Base-by-base conservation (phyloP, 1,140 invertebrate species). In the Drosophila bocqueti region DNA sequence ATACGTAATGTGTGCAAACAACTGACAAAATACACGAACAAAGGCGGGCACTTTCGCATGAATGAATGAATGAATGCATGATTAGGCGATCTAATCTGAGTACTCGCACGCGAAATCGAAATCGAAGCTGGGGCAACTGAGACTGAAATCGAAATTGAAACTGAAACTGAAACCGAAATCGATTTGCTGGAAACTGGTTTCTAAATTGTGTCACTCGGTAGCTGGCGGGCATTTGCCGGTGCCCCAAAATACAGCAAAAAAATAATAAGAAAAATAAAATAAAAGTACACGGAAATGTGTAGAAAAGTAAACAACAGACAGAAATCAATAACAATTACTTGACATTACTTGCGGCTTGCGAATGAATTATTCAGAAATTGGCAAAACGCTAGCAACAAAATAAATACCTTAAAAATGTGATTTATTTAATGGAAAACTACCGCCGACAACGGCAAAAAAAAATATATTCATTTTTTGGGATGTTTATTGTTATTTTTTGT, bases 301-400 rank as follows among this genome's bases (percentile, higher is more conserved):
- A 74, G 58, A 50, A 74, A 77, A 74, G 47, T 38, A 68, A 78
- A 61, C 60, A 61, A 57, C 65, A 69, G 42, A 76, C 31, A 45
- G 68, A 84, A 89, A 89, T 89, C 85, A 89, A 89, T 89, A 89
- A 85, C 85, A 90, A 85, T 89, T 90, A 79, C 85, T 90, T 89
- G 85, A 76, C 85, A 89, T 89, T 89, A 90, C 75, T 57, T 38
- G 57, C 40, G 64, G 29, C 50, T 77, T 16, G 50, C 65, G 65
- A 64, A 66, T 65, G 67, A 75, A 61, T 54, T 66, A 62, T 38
- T 63, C 76, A 77, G 50, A 77, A 73, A 68, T 67, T 54, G 31
- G 45, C 57, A 67, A 54, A 36, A 31, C 50, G 4, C 43, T 45
- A 46, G 50, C 52, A 45, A 60, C 40, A 67, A 57, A 81, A 46